Conservation (phyloP, 1,140 invertebrate genomes). For the Lepeophtheirus salmonis region DNA sequence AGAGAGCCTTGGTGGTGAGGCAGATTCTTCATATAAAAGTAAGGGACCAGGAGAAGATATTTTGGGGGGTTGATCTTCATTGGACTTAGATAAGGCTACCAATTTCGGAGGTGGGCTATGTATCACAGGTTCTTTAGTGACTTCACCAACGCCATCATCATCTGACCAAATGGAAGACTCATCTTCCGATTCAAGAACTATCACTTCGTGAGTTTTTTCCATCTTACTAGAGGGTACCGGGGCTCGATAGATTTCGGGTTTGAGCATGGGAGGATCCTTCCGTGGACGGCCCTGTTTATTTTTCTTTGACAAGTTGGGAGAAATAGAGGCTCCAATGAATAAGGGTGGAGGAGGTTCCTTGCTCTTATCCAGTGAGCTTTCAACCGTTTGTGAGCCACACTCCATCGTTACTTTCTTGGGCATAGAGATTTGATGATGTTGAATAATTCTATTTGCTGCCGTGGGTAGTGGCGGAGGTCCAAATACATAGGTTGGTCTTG, state of each 20-base stretch:
- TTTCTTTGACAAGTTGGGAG: too few relatives aligned
- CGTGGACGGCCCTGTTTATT: constrained; percentile 1
- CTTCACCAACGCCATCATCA: neutral
- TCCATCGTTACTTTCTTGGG: constrained; percentile 11
- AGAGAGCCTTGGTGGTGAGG: neutral
- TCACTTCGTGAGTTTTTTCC: too few relatives aligned
- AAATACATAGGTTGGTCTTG: neutral
- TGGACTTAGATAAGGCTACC: neutral
- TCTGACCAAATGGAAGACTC: neutral
- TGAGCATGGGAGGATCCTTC: constrained; percentile 11
- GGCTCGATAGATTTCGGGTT: constrained; percentile 12
- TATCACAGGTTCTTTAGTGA: too few relatives aligned
- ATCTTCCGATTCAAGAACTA: neutral
- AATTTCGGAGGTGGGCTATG: too few relatives aligned
- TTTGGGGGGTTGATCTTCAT: neutral
- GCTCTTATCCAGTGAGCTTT: constrained; percentile 2
- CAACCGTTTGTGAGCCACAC: constrained; percentile 7
- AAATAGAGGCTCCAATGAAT: neutral
- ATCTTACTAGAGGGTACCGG: too few relatives aligned
- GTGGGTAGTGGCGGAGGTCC: too few relatives aligned
- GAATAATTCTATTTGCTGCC: neutral
- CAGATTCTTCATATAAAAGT: neutral
- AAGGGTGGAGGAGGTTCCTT: neutral
- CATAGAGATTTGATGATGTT: neutral
- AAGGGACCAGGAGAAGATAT: neutral